Conservation (phyloP, 2,797 vertebrate genomes). For the Hoplostethus mediterraneus region DNA sequence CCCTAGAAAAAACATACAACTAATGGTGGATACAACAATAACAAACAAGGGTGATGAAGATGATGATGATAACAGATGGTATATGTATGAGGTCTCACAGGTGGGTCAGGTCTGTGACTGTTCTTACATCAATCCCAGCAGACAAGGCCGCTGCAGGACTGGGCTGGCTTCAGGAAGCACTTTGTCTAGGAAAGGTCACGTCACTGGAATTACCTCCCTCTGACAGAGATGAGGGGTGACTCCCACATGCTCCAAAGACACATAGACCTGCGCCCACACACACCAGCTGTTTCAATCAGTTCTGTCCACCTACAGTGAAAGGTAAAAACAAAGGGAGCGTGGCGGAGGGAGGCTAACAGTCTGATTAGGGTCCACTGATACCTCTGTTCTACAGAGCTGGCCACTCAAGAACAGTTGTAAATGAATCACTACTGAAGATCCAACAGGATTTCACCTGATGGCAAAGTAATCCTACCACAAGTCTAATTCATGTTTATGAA, state of each 20-base stretch:
- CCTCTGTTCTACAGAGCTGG: slow-evolving; percentile 41
- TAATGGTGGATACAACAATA: slow-evolving; percentile 8
- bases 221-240: slow-evolving; percentile 37
- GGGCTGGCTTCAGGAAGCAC: slow-evolving; percentile 16
- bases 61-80: slow-evolving; percentile 7
- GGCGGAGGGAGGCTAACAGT: slow-evolving; percentile 36
- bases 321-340: slow-evolving; percentile 35
- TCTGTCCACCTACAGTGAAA: slow-evolving; percentile 54
- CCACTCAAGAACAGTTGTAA: slow-evolving; percentile 22
- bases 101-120: neutral
- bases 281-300: slow-evolving; percentile 21
- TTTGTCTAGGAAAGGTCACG: slow-evolving; percentile 67
- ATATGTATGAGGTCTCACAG: neutral
- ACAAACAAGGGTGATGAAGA: neutral
- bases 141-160: slow-evolving; percentile 35
- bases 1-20: neutral
- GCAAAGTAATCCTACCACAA: no score
- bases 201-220: slow-evolving; percentile 51
- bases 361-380: no score
- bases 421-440: neutral
- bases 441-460: no score
- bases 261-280: slow-evolving; percentile 17
- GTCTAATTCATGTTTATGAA: neutral
- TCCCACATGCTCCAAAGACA: slow-evolving; percentile 32
- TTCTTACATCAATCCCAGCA: slow-evolving; percentile 37